phyloP scores from a whole-genome alignment of 2,888 invertebrate genomes.

The Priocnemis perturbator region DNA sequence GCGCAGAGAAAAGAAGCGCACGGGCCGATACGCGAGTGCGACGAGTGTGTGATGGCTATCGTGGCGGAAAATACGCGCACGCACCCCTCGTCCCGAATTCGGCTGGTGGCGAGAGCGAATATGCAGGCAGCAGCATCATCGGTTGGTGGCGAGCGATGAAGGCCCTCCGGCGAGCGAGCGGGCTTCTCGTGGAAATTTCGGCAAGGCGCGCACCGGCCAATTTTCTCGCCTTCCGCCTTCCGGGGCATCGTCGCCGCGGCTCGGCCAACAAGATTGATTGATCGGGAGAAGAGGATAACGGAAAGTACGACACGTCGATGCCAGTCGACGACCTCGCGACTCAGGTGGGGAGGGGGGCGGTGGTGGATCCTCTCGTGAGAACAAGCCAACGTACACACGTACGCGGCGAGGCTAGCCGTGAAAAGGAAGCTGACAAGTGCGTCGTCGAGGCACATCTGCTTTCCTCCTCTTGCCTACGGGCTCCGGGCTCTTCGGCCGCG shows the following conservation, averaged over 20 bases:
- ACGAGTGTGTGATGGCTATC: too few relatives aligned
- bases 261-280: constrained; percentile 47
- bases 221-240: too few relatives aligned
- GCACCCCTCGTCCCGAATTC: not conserved
- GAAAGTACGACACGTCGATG: constrained; percentile 45
- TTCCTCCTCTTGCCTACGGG: not conserved
- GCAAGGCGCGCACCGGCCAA: too few relatives aligned
- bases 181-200: too few relatives aligned
- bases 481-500: too few relatives aligned
- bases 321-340: constrained; percentile 50
- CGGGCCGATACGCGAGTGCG: constrained; percentile 2
- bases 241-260: constrained; percentile 14
- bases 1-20: not conserved
- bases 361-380: constrained; percentile 48
- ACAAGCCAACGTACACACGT: constrained; percentile 33
- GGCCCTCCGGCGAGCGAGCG: too few relatives aligned
- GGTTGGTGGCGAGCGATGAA: too few relatives aligned
- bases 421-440: constrained; percentile 45
- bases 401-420: constrained; percentile 23
- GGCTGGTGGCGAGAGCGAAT: too few relatives aligned
- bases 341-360: constrained; percentile 51
- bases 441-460: constrained; percentile 25
- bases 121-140: too few relatives aligned
- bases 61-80: constrained; percentile 4
- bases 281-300: constrained; percentile 45